Evolutionary conservation across 2,113 vertebrate genomes (phyloP).

Genomic region (Hymenochirus boettgeri): DNA sequence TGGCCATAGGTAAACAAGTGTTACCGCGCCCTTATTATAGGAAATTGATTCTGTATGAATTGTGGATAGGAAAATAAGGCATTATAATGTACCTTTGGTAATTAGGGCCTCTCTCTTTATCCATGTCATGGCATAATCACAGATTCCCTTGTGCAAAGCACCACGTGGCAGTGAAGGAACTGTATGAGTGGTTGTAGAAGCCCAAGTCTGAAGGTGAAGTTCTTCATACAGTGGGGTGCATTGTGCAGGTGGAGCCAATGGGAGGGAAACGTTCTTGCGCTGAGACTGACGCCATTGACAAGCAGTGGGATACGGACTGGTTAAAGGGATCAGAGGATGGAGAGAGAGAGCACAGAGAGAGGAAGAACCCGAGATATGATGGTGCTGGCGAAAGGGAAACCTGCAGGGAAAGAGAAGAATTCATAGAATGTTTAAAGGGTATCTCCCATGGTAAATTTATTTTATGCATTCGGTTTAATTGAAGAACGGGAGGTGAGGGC

Average conservation of each 20-base stretch:
- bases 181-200: constrained; percentile 63
- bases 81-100: not conserved
- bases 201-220: constrained; percentile 63
- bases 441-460: too few species aligned
- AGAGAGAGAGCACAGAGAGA: constrained; percentile 42
- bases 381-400: constrained; percentile 18
- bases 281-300: constrained; percentile 21
- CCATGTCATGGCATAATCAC: not conserved
- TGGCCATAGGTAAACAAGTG: too few species aligned
- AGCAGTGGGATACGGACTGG: constrained; percentile 27
- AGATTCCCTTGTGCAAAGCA: constrained; percentile 47
- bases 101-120: not conserved
- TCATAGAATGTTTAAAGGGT: not conserved
- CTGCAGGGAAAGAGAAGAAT: not conserved
- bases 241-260: not conserved
- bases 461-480: too few species aligned
- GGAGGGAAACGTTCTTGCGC: constrained; percentile 13
- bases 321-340: constrained; percentile 32
- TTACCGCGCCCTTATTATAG: not conserved
- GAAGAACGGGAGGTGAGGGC: too few species aligned
- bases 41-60: not conserved
- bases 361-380: constrained; percentile 32
- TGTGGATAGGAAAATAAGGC: not conserved
- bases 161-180: constrained; percentile 70
- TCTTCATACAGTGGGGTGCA: constrained; percentile 4